Conservation (phyloP, 2,113 vertebrate species). For the Cebidichthys violaceus region DNA sequence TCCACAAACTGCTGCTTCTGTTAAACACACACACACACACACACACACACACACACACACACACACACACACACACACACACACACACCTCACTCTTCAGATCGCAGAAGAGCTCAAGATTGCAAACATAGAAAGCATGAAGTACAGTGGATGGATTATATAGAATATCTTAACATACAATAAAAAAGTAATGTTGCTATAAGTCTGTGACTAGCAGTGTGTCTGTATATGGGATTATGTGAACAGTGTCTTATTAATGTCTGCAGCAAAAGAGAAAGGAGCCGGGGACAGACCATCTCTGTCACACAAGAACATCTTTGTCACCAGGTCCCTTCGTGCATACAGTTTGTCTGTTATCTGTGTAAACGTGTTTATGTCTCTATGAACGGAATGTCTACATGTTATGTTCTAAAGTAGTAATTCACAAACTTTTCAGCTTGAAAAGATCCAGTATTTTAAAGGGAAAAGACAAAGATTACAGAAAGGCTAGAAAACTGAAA, state of each 20-base stretch:
- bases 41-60: constrained; percentile 27
- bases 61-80: constrained; percentile 26
- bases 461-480: neutral
- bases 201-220: neutral
- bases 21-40: constrained; percentile 36
- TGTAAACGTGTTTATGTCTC: constrained; percentile 14
- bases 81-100: constrained; percentile 17
- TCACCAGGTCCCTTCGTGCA: constrained; percentile 1
- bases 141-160: constrained; percentile 16
- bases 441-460: neutral
- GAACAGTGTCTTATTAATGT: constrained; percentile 25
- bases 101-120: neutral
- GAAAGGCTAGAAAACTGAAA: neutral
- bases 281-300: constrained; percentile 32
- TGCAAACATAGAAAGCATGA: constrained; percentile 1
- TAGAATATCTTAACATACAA: constrained; percentile 1
- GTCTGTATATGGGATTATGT: constrained; percentile 5
- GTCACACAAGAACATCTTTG: constrained; percentile 48
- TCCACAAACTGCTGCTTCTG: constrained; percentile 97
- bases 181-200: neutral
- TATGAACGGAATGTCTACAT: neutral
- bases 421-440: neutral
- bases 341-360: constrained; percentile 8
- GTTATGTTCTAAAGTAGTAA: neutral
- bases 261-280: constrained; percentile 35